Evolutionary conservation across 1,140 invertebrate genomes (phyloP).

Genomic region (Ceratina australensis): DNA sequence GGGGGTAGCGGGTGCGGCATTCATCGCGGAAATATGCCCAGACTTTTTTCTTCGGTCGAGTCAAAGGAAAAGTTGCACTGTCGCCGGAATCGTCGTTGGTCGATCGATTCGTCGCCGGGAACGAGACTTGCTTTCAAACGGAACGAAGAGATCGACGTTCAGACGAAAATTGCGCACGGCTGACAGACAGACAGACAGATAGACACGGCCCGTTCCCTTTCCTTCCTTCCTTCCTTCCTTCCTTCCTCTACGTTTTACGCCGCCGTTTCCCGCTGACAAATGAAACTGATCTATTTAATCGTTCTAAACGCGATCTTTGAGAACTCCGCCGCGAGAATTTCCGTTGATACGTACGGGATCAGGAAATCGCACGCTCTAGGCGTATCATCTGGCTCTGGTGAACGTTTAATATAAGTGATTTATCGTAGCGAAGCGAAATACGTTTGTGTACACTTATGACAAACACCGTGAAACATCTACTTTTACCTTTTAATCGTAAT

Average conservation of each 20-base stretch:
- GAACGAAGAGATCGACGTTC: slow-evolving; percentile 20
- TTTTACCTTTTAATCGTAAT: no score
- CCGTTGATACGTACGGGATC: neutral
- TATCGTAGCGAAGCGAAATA: no score
- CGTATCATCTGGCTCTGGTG: no score
- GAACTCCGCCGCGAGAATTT: neutral
- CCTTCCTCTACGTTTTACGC: neutral
- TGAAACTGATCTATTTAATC: slow-evolving; percentile 28
- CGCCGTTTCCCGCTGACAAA: slow-evolving; percentile 2
- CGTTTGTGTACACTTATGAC: no score
- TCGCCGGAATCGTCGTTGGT: slow-evolving; percentile 7
- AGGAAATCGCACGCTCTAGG: no score
- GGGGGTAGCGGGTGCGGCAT: neutral
- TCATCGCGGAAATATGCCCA: slow-evolving; percentile 3
- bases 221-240: no score
- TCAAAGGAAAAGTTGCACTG: neutral
- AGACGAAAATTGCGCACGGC: slow-evolving; percentile 3
- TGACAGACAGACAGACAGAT: neutral
- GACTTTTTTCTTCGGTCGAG: slow-evolving; percentile 1
- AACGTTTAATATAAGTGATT: no score
- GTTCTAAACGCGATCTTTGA: slow-evolving; percentile 4
- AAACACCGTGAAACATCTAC: no score
- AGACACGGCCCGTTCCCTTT: neutral
- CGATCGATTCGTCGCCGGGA: slow-evolving; percentile 36
- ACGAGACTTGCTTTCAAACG: slow-evolving; percentile 9